phyloP scores from a whole-genome alignment of 2,888 invertebrate genomes.

The Odontothrips loti region DNA sequence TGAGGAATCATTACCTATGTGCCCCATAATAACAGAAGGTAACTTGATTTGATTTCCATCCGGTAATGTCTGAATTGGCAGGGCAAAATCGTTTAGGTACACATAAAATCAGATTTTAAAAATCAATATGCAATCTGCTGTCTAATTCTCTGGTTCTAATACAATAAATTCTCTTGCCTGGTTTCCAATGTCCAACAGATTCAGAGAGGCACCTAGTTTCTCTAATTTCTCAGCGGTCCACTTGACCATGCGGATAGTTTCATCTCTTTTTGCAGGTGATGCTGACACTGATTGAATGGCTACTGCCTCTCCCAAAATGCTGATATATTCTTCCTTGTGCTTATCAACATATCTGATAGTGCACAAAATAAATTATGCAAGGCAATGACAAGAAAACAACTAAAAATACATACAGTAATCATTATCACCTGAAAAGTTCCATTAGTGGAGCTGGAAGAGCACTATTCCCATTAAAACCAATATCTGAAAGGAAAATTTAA shows the following conservation, averaged over 20 bases:
- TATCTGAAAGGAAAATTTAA: neutral
- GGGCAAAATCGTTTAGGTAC: neutral
- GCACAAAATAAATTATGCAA: conserved; percentile 33
- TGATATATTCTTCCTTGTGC: conserved; percentile 70
- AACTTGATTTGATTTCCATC: conserved; percentile 69
- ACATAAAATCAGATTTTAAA: neutral
- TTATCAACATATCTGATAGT: conserved; percentile 70
- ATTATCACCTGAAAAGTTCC: conserved; percentile 44
- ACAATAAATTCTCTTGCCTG: conserved; percentile 47
- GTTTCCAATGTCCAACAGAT: conserved; percentile 70
- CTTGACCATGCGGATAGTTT: conserved; percentile 79
- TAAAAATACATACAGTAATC: neutral
- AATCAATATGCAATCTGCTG: neutral
- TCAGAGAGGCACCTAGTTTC: conserved; percentile 64
- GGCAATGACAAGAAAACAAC: no score
- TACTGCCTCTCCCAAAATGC: conserved; percentile 76
- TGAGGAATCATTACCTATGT: conserved; percentile 70
- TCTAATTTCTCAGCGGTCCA: conserved; percentile 70
- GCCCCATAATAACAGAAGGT: conserved; percentile 80
- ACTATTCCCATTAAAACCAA: conserved; percentile 42
- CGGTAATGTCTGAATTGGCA: conserved; percentile 50
- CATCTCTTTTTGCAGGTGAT: conserved; percentile 74
- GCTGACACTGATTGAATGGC: conserved; percentile 94
- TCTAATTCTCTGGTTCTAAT: no score
- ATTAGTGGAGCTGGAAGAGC: conserved; percentile 46